Conservation (phyloP, 2,113 vertebrate genomes). For the Macquaria ambigua region DNA sequence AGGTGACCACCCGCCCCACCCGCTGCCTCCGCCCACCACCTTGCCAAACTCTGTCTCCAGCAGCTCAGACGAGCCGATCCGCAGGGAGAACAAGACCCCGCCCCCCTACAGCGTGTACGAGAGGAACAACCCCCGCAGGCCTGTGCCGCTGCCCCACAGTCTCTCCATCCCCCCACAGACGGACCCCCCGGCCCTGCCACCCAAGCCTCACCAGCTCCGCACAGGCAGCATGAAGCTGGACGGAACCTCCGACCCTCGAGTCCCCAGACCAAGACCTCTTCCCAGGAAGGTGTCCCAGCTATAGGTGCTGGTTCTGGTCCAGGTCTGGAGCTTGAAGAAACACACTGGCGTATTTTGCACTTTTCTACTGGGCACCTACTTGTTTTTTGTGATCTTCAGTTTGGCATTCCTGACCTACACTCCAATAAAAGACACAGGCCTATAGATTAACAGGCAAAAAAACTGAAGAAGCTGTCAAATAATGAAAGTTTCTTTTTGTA, state of each 20-base stretch:
- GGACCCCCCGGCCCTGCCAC: slow-evolving; percentile 93
- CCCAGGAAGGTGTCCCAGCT: slow-evolving; percentile 98
- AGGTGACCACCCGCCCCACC: slow-evolving; percentile 81
- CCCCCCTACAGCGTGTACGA: slow-evolving; percentile 96
- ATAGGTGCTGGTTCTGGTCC: slow-evolving; percentile 77
- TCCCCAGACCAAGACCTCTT: slow-evolving; percentile 91
- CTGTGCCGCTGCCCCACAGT: slow-evolving; percentile 93
- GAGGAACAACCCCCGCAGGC: slow-evolving; percentile 91
- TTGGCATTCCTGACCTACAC: slow-evolving; percentile 59
- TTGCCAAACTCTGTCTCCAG: slow-evolving; percentile 85
- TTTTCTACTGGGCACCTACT: slow-evolving; percentile 79
- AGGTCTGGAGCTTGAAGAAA: slow-evolving; percentile 45
- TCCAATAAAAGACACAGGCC: slow-evolving; percentile 61
- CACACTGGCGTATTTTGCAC: slow-evolving; percentile 84
- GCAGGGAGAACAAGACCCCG: slow-evolving; percentile 94
- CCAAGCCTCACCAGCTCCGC: slow-evolving; percentile 92
- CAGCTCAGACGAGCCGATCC: slow-evolving; percentile 89
- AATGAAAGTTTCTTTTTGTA: slow-evolving; percentile 50
- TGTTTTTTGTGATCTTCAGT: slow-evolving; percentile 57
- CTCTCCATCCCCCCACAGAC: slow-evolving; percentile 89
- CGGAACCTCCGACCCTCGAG: slow-evolving; percentile 87
- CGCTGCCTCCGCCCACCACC: slow-evolving; percentile 72
- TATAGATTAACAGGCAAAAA: slow-evolving; percentile 57
- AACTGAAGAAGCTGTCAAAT: slow-evolving; percentile 47
- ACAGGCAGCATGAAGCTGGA: slow-evolving; percentile 89